These are phyloP conservation scores for Nothura maculosa DNA, from an alignment of 2,797 vertebrate species.

Conservation along the genomic window DNA sequence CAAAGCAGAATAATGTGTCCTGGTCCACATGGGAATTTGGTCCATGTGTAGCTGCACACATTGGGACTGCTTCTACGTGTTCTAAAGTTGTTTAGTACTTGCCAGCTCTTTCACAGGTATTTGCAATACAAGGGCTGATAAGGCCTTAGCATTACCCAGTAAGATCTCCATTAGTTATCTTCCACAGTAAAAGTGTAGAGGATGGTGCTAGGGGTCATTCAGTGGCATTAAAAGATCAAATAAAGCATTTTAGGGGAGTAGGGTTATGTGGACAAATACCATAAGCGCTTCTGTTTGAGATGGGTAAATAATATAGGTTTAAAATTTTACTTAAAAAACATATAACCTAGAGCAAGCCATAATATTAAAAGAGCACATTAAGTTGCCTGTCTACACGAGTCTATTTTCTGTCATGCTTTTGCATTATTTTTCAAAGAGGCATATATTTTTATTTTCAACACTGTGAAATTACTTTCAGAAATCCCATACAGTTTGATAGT, in stretches of 20 bases:
- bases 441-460: neutral
- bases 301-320: neutral
- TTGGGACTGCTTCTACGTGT: no score
- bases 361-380: neutral
- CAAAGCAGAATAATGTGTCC: no score
- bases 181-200: neutral
- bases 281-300: neutral
- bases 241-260: neutral
- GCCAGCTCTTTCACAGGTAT: no score
- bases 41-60: no score
- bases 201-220: neutral
- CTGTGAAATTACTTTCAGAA: neutral
- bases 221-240: neutral
- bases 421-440: neutral
- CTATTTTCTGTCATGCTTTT: neutral
- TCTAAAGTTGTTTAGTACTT: no score
- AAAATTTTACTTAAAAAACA: neutral
- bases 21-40: no score
- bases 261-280: neutral
- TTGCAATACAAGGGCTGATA: neutral
- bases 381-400: fast-evolving
- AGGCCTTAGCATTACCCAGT: neutral
- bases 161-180: neutral
- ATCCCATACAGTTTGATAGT: neutral
- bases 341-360: neutral